Base-by-base conservation (phyloP, 2,113 vertebrate genomes). In the Vulpes lagopus region DNA sequence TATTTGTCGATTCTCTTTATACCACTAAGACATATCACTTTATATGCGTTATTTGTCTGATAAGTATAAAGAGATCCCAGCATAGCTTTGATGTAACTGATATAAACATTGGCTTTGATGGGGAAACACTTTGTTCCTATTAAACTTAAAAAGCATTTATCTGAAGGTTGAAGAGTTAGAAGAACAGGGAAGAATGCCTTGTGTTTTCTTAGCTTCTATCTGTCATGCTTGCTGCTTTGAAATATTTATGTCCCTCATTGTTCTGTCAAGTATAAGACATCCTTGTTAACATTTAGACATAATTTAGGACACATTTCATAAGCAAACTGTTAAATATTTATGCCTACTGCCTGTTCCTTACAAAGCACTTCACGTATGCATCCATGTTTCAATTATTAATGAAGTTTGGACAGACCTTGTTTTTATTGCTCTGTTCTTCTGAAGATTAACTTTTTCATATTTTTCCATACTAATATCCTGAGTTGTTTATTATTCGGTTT, bases 321-420 rank as follows among this genome's bases (percentile, higher is more conserved):
- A 98, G 91, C 76, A 38, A 98, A 95, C 73, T 97, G 79, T 98
- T 98, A 98, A 99, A 98, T 99, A 98, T 99, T 99, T 98, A 99
- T 98, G 91, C 67, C 30, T 98, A 78, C 91, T 97, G 86, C 71
- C 98, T 95, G 98, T 98, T 98, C 98, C 89, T 98, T 98, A 96
- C 98, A 98, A 99, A 98, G 79, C 97, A 97, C 92, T 98, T 98
- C 96, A 98, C 69, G 94, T 98, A 97, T 94, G 97, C 96, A 97
- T 92, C 96, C 85, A 27, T 96, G 96, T 96, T 98, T 98, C 89
- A 98, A 98, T 98, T 98, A 98, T 98, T 98, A 98, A 98, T 98
- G 97, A 95, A 81, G 53, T 98, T 98, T 96, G 96, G 97, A 97
- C 91, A 98, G 97, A 92, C 22, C 89, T 98, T 98, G 60, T 94